Evolutionary conservation across 2,888 invertebrate species (phyloP).

Genomic region (Chesias legatella): DNA sequence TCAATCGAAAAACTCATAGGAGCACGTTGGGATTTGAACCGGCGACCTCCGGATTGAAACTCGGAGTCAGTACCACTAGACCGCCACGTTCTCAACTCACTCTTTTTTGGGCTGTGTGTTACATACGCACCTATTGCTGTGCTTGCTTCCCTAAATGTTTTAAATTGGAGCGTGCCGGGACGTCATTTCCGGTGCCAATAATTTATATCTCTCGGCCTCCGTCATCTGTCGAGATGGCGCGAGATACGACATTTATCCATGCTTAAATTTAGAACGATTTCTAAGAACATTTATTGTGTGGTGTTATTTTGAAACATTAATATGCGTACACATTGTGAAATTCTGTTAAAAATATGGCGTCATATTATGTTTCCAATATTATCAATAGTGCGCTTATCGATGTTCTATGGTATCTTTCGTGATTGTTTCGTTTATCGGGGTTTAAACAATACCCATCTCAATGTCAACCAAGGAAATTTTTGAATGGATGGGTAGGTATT

Average conservation of each 20-base stretch:
- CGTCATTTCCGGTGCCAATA: slow-evolving; percentile 79
- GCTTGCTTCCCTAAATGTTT: slow-evolving; percentile 51
- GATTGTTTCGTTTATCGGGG: not conserved
- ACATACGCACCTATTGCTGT: slow-evolving; percentile 24
- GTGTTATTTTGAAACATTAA: slow-evolving; percentile 44
- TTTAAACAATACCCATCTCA: slow-evolving; percentile 11
- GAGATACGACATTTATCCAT: slow-evolving; percentile 69
- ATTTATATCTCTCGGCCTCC: slow-evolving; percentile 74
- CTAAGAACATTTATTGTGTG: slow-evolving; percentile 61
- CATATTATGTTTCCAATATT: not conserved
- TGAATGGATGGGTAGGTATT: slow-evolving; percentile 15
- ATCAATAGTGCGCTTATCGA: no score
- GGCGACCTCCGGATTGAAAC: no score
- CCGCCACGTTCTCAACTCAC: no score
- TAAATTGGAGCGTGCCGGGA: slow-evolving; percentile 73
- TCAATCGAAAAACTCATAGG: no score
- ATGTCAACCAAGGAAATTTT: slow-evolving; percentile 12
- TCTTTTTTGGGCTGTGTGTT: slow-evolving; percentile 2
- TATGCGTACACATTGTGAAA: slow-evolving; percentile 29
- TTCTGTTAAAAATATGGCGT: not conserved
- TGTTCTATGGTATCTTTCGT: no score
- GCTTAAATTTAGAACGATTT: slow-evolving; percentile 69
- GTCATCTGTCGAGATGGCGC: slow-evolving; percentile 69
- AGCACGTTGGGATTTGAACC: no score
- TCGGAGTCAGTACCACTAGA: no score